Percentiles rank a stretch among this genome's conserved stretches.
phyloP scores from a whole-genome alignment of 2,888 invertebrate genomes.

The Athrips mouffetella region DNA sequence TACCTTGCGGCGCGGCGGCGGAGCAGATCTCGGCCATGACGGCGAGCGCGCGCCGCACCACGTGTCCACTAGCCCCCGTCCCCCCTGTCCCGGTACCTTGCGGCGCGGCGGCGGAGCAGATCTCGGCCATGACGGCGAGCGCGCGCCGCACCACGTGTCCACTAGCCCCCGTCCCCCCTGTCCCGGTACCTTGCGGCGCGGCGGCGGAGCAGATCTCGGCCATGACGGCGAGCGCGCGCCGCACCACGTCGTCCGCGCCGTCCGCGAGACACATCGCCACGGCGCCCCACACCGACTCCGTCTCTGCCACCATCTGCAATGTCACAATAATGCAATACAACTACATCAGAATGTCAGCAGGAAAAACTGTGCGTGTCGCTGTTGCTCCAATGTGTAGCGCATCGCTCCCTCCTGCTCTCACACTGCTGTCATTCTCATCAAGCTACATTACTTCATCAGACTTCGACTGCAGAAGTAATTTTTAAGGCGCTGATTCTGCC shows the following conservation, averaged over 20 bases:
- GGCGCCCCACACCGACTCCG: constrained; percentile 85
- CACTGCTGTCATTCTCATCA: too few species aligned
- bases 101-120: constrained; percentile 63
- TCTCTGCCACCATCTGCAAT: constrained; percentile 85
- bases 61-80: constrained; percentile 85
- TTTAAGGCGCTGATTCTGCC: too few species aligned
- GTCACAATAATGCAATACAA: too few species aligned
- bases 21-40: constrained; percentile 90
- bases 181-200: too few species aligned
- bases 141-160: constrained; percentile 96
- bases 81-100: constrained; percentile 77
- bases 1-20: constrained; percentile 21
- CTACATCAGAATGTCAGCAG: too few species aligned
- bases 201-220: constrained; percentile 83
- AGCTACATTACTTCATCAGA: too few species aligned
- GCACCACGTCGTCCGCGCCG: constrained; percentile 96
- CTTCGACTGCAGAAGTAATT: too few species aligned
- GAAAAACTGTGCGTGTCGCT: too few species aligned
- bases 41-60: constrained; percentile 94
- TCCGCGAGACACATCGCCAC: constrained; percentile 92
- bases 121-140: constrained; percentile 93
- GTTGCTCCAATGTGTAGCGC: too few species aligned
- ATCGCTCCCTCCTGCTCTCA: too few species aligned
- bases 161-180: too few species aligned
- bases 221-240: constrained; percentile 94